Percentiles rank a stretch among this genome's conserved stretches.
Conservation (phyloP, 2,113 vertebrate genomes). For the Nothobranchius furzeri region DNA sequence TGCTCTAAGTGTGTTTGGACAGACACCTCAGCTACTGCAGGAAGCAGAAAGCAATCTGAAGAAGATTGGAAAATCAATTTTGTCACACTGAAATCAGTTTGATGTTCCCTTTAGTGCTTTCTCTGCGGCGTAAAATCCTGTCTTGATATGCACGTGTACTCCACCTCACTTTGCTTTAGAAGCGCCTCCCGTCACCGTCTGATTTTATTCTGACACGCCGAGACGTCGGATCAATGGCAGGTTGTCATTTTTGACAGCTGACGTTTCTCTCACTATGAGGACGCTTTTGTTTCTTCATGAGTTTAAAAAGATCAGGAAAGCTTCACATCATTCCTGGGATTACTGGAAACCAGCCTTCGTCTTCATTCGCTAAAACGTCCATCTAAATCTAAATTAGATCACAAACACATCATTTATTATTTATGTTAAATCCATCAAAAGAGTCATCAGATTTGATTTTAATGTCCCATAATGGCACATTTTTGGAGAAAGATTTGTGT, state of each 20-base stretch:
- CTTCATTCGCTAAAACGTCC: not conserved
- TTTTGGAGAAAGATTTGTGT: too few species aligned
- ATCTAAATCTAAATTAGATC: too few species aligned
- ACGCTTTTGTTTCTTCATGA: slow-evolving; percentile 24
- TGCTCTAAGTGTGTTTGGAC: slow-evolving; percentile 46
- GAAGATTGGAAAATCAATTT: slow-evolving; percentile 75
- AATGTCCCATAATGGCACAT: too few species aligned
- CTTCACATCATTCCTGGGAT: slow-evolving; percentile 12
- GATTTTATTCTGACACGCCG: slow-evolving; percentile 30
- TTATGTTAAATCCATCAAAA: too few species aligned
- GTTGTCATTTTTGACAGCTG: slow-evolving; percentile 51
- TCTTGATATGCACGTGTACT: slow-evolving; percentile 70
- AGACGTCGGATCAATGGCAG: slow-evolving; percentile 47
- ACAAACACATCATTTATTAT: too few species aligned
- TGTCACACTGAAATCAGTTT: slow-evolving; percentile 68
- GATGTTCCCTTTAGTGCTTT: slow-evolving; percentile 52
- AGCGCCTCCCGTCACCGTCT: slow-evolving; percentile 15
- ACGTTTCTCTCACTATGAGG: slow-evolving; percentile 11
- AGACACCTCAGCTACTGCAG: slow-evolving; percentile 35
- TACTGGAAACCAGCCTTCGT: slow-evolving; percentile 7
- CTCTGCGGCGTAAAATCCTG: slow-evolving; percentile 55
- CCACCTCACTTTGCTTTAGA: slow-evolving; percentile 36
- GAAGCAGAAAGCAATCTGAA: slow-evolving; percentile 51
- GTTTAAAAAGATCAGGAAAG: slow-evolving; percentile 13
- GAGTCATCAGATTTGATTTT: too few species aligned